Percentiles rank a stretch among this genome's conserved stretches.
Conservation (phyloP, 2,888 invertebrate species). For the Marasmarcha lunaedactyla region DNA sequence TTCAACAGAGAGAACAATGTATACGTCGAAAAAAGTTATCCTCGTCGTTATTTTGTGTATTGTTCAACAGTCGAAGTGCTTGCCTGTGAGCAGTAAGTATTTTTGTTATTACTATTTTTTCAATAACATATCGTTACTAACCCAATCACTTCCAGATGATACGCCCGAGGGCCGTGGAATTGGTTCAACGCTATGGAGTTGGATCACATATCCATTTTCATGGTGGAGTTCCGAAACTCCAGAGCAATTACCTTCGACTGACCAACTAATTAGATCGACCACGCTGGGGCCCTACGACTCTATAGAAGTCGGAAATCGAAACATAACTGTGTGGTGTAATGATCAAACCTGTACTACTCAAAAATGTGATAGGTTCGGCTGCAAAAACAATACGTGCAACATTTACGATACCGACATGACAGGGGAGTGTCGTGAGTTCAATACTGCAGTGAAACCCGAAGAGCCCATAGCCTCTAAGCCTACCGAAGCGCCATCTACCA, state of each 20-base stretch:
- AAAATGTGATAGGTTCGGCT: slow-evolving; percentile 44
- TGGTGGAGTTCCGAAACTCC: slow-evolving; percentile 40
- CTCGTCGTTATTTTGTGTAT: slow-evolving; percentile 28
- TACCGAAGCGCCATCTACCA: slow-evolving; percentile 14
- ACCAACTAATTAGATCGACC: slow-evolving; percentile 26
- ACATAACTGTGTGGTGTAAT: slow-evolving; percentile 55
- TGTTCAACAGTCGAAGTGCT: slow-evolving; percentile 29
- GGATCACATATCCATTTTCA: slow-evolving; percentile 55
- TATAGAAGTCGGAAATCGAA: slow-evolving; percentile 37
- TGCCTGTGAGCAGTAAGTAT: slow-evolving; percentile 47
- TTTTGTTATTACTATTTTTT: slow-evolving; percentile 1
- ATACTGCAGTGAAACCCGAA: slow-evolving; percentile 27
- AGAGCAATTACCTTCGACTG: slow-evolving; percentile 23
- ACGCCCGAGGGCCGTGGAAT: slow-evolving; percentile 42
- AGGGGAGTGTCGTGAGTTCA: slow-evolving; percentile 53
- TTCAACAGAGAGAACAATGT: slow-evolving; percentile 27
- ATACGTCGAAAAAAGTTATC: slow-evolving; percentile 27
- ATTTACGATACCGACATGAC: slow-evolving; percentile 57
- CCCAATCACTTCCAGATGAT: slow-evolving; percentile 39
- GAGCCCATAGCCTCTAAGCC: slow-evolving; percentile 21
- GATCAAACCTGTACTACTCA: slow-evolving; percentile 60
- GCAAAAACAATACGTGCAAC: slow-evolving; percentile 49
- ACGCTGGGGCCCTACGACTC: slow-evolving; percentile 25
- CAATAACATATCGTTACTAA: slow-evolving; percentile 12
- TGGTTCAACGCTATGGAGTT: slow-evolving; percentile 51